Evolutionary conservation across 2,888 invertebrate species (phyloP).

Genomic region (Rhagonycha fulva): DNA sequence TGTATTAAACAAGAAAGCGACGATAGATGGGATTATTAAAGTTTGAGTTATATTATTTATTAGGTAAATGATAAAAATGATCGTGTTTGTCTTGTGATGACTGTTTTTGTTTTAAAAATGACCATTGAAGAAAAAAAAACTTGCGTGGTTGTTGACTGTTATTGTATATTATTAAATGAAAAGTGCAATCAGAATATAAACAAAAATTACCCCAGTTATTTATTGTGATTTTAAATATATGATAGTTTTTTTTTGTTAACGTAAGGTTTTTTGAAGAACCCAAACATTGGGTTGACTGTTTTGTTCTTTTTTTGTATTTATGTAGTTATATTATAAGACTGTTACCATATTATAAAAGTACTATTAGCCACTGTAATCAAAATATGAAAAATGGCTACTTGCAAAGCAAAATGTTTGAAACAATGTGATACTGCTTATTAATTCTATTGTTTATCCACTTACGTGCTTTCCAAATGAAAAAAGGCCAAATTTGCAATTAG

Average conservation of each 20-base stretch:
- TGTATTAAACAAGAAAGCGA: slow-evolving; percentile 64
- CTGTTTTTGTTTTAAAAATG: slow-evolving; percentile 8
- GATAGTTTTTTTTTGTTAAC: slow-evolving; percentile 29
- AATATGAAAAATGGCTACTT: slow-evolving; percentile 45
- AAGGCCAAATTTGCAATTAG: slow-evolving; percentile 50
- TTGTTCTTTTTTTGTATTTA: slow-evolving; percentile 46
- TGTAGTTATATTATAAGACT: slow-evolving; percentile 56
- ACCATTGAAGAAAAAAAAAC: slow-evolving; percentile 11
- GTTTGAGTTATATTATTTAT: slow-evolving; percentile 16
- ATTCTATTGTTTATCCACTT: slow-evolving; percentile 41
- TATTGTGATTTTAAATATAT: slow-evolving; percentile 47
- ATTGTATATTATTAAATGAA: slow-evolving; percentile 26
- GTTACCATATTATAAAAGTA: slow-evolving; percentile 54
- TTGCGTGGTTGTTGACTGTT: slow-evolving; percentile 25
- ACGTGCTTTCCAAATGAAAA: slow-evolving; percentile 47
- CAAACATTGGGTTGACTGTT: slow-evolving; percentile 28
- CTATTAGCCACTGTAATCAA: slow-evolving; percentile 41
- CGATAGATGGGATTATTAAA: slow-evolving; percentile 67
- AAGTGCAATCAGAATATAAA: slow-evolving; percentile 43
- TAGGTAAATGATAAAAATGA: slow-evolving; percentile 27
- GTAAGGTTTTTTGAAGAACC: slow-evolving; percentile 29
- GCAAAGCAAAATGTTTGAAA: slow-evolving; percentile 54
- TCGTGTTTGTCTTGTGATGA: slow-evolving; percentile 27
- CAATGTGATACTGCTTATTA: slow-evolving; percentile 55
- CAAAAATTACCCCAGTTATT: slow-evolving; percentile 47